Percentiles rank a stretch among this genome's conserved stretches.
Conservation (phyloP, 2,113 vertebrate species). For the Leptodactylus fuscus region DNA sequence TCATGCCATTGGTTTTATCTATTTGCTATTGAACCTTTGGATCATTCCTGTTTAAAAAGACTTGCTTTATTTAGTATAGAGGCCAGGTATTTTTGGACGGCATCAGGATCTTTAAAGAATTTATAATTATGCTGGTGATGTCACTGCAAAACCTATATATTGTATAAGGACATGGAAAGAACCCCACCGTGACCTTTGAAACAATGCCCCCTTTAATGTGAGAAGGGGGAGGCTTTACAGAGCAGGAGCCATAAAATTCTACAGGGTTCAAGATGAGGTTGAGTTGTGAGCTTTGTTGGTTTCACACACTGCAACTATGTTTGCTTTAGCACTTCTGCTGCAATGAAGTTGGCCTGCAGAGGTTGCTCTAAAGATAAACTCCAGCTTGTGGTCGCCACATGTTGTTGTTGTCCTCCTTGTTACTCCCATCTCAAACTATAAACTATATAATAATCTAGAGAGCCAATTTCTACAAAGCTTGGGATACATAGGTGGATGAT, state of each 20-base stretch:
- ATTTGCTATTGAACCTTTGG: not conserved
- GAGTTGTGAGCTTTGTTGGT: constrained; percentile 79
- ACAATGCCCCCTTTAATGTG: constrained; percentile 91
- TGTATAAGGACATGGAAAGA: constrained; percentile 84
- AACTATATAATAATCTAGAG: not conserved
- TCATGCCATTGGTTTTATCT: no score
- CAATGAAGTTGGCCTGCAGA: constrained; percentile 74
- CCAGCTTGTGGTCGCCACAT: constrained; percentile 48
- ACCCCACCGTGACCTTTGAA: constrained; percentile 87
- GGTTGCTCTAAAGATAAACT: constrained; percentile 63
- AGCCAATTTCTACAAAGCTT: not conserved
- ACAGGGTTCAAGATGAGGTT: constrained; percentile 88
- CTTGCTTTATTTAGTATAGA: not conserved
- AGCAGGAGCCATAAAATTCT: constrained; percentile 78
- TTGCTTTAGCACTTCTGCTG: constrained; percentile 77
- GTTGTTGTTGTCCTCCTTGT: constrained; percentile 35
- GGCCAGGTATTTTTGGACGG: not conserved
- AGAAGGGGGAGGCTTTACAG: constrained; percentile 72
- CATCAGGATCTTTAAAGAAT: not conserved
- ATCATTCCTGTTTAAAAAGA: not conserved
- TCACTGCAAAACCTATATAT: constrained; percentile 77
- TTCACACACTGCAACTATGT: constrained; percentile 74
- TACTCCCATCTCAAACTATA: not conserved
- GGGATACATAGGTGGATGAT: no score
- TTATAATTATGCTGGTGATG: constrained; percentile 64